Conservation (phyloP, 1,140 invertebrate species). For the Proales similis region DNA sequence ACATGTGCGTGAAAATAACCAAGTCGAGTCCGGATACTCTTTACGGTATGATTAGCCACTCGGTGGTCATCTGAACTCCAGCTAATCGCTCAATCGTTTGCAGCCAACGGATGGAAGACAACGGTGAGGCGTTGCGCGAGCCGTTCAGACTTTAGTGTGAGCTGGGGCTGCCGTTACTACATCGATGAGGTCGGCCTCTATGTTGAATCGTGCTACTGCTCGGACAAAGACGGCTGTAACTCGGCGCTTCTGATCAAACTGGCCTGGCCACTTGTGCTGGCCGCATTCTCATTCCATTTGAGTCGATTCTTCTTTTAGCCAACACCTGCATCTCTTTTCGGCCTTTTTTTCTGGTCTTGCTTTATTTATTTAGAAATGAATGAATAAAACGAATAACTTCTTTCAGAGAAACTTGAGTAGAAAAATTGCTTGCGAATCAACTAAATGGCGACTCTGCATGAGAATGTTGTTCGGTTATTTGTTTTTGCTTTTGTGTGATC, state of each 20-base stretch:
- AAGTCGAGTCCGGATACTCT: conserved; percentile 32
- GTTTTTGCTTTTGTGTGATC: no score
- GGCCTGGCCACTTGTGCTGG: neutral
- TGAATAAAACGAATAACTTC: no score
- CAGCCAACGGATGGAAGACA: conserved; percentile 36
- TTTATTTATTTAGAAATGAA: no score
- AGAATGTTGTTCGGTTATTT: no score
- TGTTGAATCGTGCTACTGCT: conserved; percentile 34
- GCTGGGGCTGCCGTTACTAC: conserved; percentile 31
- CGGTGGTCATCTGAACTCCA: neutral
- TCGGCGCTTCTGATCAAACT: neutral
- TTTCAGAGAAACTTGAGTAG: no score
- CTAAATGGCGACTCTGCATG: no score
- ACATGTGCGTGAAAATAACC: conserved; percentile 37
- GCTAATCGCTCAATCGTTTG: neutral
- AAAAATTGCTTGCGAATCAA: no score
- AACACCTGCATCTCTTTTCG: no score
- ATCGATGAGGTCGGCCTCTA: conserved; percentile 35
- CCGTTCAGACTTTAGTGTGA: conserved; percentile 31
- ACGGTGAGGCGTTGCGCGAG: conserved; percentile 18
- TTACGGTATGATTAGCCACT: conserved; percentile 18
- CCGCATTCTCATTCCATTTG: no score
- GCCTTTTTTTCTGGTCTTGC: no score
- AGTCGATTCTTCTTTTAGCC: no score
- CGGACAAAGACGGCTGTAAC: conserved; percentile 36